phyloP scores from a whole-genome alignment of 2,113 vertebrate genomes.

The Peromyscus maniculatus region DNA sequence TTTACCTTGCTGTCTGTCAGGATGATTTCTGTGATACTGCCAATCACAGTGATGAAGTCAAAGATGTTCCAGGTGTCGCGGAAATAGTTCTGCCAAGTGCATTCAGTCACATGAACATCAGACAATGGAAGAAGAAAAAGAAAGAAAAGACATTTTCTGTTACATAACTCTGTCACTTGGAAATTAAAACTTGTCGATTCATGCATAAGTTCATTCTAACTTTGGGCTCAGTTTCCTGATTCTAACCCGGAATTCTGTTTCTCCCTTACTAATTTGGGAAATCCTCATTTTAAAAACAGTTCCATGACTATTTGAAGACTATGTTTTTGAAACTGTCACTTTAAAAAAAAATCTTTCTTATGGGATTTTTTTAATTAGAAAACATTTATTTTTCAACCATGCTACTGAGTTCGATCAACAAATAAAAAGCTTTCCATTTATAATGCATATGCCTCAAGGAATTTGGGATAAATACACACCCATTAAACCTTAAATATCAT shows the following conservation, averaged over 20 bases:
- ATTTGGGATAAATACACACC: not conserved
- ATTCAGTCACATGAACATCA: not conserved
- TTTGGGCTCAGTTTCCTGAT: slow-evolving; percentile 60
- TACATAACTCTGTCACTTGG: slow-evolving; percentile 53
- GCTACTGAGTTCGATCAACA: not conserved
- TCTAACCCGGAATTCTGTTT: slow-evolving; percentile 45
- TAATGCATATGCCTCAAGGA: not conserved
- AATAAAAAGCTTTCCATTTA: not conserved
- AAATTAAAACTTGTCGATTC: slow-evolving; percentile 68
- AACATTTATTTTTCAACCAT: not conserved
- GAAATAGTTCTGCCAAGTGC: slow-evolving; percentile 95
- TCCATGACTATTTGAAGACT: slow-evolving; percentile 21
- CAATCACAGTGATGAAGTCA: slow-evolving; percentile 98
- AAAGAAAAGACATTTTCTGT: slow-evolving; percentile 33
- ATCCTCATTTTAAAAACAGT: slow-evolving; percentile 56
- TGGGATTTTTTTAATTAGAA: not conserved
- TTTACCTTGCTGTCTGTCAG: slow-evolving; percentile 93
- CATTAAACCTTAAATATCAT: not conserved
- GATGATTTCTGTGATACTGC: slow-evolving; percentile 98
- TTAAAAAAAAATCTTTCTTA: not conserved
- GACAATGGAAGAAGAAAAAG: not conserved
- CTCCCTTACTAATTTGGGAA: slow-evolving; percentile 41
- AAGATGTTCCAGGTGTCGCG: slow-evolving; percentile 99
- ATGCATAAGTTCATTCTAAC: slow-evolving; percentile 53
- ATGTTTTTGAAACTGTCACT: slow-evolving; percentile 60